These are phyloP conservation scores for Heterotilapia buettikoferi DNA, from an alignment of 2,113 vertebrate genomes.

Conservation along the genomic window DNA sequence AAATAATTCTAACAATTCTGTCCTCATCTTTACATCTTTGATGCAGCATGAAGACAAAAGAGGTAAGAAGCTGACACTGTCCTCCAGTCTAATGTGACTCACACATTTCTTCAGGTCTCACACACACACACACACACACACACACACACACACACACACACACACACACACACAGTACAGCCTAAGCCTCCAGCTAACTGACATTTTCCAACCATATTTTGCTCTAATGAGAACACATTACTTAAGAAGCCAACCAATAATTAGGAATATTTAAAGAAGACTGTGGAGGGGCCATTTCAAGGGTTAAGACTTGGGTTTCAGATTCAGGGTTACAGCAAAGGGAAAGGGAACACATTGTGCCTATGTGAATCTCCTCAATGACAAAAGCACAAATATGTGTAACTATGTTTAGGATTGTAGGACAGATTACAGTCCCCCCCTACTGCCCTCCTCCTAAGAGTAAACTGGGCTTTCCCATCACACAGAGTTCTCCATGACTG, in stretches of 20 bases:
- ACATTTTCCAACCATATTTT: slow-evolving; percentile 17
- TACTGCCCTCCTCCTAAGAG: background rate
- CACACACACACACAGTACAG: background rate
- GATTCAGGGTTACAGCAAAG: background rate
- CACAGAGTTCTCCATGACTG: background rate
- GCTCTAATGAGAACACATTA: background rate
- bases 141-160: background rate
- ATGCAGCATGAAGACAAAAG: background rate
- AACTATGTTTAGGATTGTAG: background rate
- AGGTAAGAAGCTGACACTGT: background rate
- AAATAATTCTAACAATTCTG: background rate
- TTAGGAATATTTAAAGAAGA: background rate
- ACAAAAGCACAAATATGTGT: background rate
- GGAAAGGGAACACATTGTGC: background rate
- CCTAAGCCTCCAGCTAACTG: slow-evolving; percentile 17
- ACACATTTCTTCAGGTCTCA: background rate
- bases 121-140: background rate
- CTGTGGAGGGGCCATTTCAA: background rate
- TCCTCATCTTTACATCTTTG: background rate
- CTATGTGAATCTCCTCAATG: background rate
- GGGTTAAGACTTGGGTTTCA: background rate
- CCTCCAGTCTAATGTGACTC: background rate
- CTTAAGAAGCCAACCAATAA: background rate
- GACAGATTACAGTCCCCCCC: background rate
- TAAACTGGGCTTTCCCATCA: background rate